Evolutionary conservation across 1,140 invertebrate species (phyloP).

Genomic region (Sipha flava): DNA sequence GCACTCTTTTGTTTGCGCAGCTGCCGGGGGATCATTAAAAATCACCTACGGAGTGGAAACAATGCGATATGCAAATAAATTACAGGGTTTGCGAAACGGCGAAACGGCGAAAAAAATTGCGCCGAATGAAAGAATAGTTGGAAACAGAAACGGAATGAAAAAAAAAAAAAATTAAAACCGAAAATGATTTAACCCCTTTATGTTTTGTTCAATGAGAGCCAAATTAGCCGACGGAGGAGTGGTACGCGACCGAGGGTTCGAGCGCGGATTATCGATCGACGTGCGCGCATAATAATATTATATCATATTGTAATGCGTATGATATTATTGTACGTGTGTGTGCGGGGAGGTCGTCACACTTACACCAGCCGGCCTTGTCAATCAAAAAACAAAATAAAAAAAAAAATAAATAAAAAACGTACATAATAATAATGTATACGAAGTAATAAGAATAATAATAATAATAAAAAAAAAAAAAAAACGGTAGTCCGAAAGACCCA

Average conservation of each 20-base stretch:
- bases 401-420: no score
- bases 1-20: constrained; percentile 13
- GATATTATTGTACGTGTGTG: neutral
- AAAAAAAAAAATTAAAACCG: constrained; percentile 42
- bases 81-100: constrained; percentile 15
- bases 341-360: constrained; percentile 25
- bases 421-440: constrained; percentile 12
- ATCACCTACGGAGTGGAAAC: constrained; percentile 31
- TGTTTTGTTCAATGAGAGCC: neutral
- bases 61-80: constrained; percentile 30
- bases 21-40: constrained; percentile 26
- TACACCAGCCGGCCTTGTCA: constrained; percentile 32
- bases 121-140: constrained; percentile 1
- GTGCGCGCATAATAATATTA: constrained; percentile 15
- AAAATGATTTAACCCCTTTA: constrained; percentile 20
- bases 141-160: no score
- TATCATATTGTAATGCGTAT: constrained; percentile 1
- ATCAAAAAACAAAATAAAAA: constrained; percentile 14
- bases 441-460: neutral
- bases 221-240: constrained; percentile 18
- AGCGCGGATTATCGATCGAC: constrained; percentile 21
- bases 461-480: neutral
- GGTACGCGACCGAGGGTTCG: neutral
- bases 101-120: neutral
- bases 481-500: constrained; percentile 26